phyloP scores from a whole-genome alignment of 2,113 vertebrate genomes.

The Riparia riparia region DNA sequence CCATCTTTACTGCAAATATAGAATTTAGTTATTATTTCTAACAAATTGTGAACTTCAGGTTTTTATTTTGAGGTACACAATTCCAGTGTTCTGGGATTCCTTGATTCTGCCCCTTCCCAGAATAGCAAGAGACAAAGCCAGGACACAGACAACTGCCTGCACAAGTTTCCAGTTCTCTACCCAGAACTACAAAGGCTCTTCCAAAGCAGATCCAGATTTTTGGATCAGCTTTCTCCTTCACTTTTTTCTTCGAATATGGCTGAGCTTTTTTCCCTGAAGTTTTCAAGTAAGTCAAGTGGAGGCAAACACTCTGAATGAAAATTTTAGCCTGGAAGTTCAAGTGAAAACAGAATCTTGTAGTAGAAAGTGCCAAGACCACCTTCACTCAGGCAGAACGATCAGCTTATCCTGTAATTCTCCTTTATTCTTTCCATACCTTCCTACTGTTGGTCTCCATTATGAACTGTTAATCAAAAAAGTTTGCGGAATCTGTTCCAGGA shows the following conservation, averaged over 20 bases:
- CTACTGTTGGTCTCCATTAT: neutral
- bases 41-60: neutral
- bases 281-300: neutral
- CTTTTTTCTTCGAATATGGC: neutral
- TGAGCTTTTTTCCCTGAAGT: neutral
- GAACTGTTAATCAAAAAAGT: neutral
- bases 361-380: neutral
- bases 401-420: neutral
- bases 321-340: neutral
- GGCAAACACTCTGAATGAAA: neutral
- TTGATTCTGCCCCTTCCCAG: neutral
- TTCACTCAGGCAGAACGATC: neutral
- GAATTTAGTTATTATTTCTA: neutral
- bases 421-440: slow-evolving; percentile 25
- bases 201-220: neutral
- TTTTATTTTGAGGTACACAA: neutral
- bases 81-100: neutral
- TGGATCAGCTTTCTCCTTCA: neutral
- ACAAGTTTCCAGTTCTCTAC: neutral
- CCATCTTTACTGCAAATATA: neutral
- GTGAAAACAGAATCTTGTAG: neutral
- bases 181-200: neutral
- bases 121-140: neutral
- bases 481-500: neutral
- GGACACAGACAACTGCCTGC: neutral